Percentiles rank a stretch among this genome's conserved stretches.
These are phyloP conservation scores for Temnothorax curvispinosus DNA, from an alignment of 1,140 invertebrate species.

Conservation along the genomic window DNA sequence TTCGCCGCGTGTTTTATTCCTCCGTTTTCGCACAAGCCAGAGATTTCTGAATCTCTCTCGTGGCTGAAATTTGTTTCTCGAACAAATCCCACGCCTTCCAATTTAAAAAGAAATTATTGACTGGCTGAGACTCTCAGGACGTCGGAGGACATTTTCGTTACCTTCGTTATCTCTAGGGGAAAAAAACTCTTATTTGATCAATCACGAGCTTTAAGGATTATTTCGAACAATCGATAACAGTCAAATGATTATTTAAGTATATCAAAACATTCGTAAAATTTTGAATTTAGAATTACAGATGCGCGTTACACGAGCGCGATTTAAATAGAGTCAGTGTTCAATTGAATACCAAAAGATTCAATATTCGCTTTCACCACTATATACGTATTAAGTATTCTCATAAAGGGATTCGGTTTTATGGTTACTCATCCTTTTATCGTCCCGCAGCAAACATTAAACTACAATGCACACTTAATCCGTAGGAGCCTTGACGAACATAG, in stretches of 20 bases:
- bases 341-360: background rate
- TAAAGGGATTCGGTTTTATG: conserved; percentile 17
- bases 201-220: background rate
- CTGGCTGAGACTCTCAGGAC: background rate
- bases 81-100: background rate
- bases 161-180: too few relatives aligned
- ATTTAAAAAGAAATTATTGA: background rate
- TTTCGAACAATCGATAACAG: background rate
- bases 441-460: conserved; percentile 50
- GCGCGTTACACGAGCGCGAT: background rate
- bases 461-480: conserved; percentile 55
- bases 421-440: conserved; percentile 41
- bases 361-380: background rate
- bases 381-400: conserved; percentile 12
- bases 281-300: background rate
- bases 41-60: background rate
- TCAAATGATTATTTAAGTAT: background rate
- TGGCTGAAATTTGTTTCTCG: background rate
- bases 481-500: conserved; percentile 41
- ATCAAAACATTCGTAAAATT: background rate
- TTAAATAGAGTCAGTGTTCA: background rate
- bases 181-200: background rate
- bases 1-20: background rate
- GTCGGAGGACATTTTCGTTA: too few relatives aligned
- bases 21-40: background rate